Percentiles rank a stretch among this genome's conserved stretches.
These are phyloP conservation scores for Samia ricini DNA, from an alignment of 1,140 invertebrate species.

Conservation along the genomic window DNA sequence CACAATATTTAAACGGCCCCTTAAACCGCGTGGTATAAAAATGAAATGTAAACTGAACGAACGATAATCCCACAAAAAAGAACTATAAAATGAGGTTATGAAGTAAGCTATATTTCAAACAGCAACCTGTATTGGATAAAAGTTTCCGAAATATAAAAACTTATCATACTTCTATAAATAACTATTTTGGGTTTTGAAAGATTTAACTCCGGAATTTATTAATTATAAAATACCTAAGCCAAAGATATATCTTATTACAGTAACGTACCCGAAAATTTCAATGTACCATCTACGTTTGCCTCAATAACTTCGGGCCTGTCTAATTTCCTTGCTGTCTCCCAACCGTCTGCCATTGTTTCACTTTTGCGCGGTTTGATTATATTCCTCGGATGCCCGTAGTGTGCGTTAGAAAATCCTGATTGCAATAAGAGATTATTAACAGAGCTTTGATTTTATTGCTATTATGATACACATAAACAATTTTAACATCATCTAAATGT, in stretches of 20 bases:
- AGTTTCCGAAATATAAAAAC: no score
- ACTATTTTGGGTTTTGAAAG: neutral
- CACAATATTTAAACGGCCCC: no score
- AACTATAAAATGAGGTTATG: neutral
- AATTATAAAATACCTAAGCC: neutral
- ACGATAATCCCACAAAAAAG: neutral
- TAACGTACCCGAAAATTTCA: conserved; percentile 75
- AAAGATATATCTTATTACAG: neutral
- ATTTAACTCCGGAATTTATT: neutral
- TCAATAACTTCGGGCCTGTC: conserved; percentile 81
- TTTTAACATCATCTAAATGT: no score
- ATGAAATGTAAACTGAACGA: no score
- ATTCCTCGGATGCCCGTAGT: conserved; percentile 83
- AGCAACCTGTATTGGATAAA: neutral
- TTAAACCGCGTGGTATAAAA: no score
- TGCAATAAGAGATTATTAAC: neutral
- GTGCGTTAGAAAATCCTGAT: conserved; percentile 80
- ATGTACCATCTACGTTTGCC: conserved; percentile 77
- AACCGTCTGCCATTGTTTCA: conserved; percentile 81
- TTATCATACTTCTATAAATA: no score
- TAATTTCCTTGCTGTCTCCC: conserved; percentile 82
- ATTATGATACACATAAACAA: no score
- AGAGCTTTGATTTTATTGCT: no score
- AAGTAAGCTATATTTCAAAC: neutral
- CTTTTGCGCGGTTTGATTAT: conserved; percentile 78